Evolutionary conservation across 2,888 invertebrate species (phyloP).

Genomic region (Exephanes ischioxanthus): DNA sequence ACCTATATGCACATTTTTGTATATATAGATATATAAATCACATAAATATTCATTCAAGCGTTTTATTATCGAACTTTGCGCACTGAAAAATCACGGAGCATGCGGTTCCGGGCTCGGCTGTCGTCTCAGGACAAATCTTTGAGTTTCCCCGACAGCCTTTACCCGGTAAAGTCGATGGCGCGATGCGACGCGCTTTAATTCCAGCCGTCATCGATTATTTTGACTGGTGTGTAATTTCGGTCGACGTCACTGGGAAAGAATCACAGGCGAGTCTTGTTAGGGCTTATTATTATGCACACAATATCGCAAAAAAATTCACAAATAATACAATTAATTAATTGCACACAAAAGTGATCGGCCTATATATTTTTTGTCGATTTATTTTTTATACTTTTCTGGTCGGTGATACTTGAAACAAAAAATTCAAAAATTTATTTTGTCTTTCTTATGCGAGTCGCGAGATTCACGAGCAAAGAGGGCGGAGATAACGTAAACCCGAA

Average conservation of each 20-base stretch:
- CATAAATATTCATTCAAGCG: slow-evolving; percentile 11
- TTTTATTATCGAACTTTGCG: neutral
- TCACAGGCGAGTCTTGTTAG: neutral
- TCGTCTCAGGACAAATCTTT: slow-evolving; percentile 30
- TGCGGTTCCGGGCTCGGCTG: slow-evolving; percentile 7
- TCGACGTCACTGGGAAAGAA: neutral
- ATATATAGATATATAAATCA: neutral
- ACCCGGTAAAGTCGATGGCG: neutral
- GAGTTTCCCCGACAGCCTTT: neutral
- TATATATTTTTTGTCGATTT: too few species aligned
- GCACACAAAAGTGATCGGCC: neutral
- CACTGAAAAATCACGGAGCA: slow-evolving; percentile 33
- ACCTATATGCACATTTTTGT: neutral
- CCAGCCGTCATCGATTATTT: neutral
- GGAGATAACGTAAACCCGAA: slow-evolving; percentile 1
- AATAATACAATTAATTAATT: neutral
- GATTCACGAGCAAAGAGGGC: neutral
- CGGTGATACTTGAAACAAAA: too few species aligned
- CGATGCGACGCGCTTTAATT: neutral
- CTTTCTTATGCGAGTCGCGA: neutral
- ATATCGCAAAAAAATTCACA: too few species aligned
- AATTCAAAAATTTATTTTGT: too few species aligned
- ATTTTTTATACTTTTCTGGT: too few species aligned
- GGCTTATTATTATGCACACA: too few species aligned
- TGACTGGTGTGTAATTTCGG: neutral